Base-by-base conservation (phyloP, 1,140 invertebrate genomes). In the Pissodes strobi region DNA sequence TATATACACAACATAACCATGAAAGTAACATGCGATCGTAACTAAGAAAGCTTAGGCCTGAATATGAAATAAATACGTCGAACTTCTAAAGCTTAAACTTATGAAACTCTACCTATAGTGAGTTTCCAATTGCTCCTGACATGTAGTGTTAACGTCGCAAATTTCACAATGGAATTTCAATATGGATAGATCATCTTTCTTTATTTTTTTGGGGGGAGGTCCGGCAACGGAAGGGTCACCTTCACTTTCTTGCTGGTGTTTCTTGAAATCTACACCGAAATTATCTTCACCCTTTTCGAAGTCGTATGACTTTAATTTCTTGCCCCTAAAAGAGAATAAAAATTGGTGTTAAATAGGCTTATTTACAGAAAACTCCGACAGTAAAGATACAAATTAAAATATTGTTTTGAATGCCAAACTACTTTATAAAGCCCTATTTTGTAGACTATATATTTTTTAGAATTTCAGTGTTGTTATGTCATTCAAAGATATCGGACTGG, bases 121-220 rank as follows among this genome's bases (percentile, higher is more conserved):
- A 58, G 74, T 75, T 53, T 78, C 62, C 56, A 82, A 72, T 51
- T 82, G 80, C 1, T 74, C 70, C 12, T 72, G 61, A 1, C 79
- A 81, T 10, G 79, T 80, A 0, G 77, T 77, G 12, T 66, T 68
- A 2, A 81, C 74, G 21, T 76, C 72, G 67, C 81, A 82, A 4
- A 81, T 51, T 10, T 73, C 72, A 60, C 80, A 82, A 18, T 69
- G 72, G 13, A 69, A 73, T 19, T 74, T 34, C n/a, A n/a, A n/a
- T n/a, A n/a, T n/a, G n/a, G n/a, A n/a, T 22, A 61, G 9, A 30
- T 51, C 13, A 5, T 21, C 10, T 56, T 52, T 30, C n/a, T 25
- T 38, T 34, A 61, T 49, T 27, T 58, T 64, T 9, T 9, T 4
- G 21, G 37, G 30, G 1, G 56, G 59, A 22, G 61, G 6, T 25